Base-by-base conservation (phyloP, 2,888 invertebrate species). In the Anodontia alba region DNA sequence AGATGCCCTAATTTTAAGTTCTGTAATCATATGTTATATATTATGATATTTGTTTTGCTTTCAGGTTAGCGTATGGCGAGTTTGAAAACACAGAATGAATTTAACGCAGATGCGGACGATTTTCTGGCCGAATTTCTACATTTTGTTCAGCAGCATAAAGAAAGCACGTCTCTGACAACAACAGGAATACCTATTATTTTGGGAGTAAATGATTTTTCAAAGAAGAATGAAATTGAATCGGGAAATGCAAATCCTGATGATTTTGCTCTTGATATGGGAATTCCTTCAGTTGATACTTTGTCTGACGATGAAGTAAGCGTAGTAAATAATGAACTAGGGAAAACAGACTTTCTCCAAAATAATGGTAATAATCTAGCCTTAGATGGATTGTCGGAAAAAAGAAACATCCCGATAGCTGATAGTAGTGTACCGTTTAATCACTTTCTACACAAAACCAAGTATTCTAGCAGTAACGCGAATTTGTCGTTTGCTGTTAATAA, bases 131-230 rank as follows among this genome's bases (percentile, higher is more conserved):
- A 62, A 33, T 62, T 62, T 20, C 23, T 62, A 10, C 31, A 33
- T 33, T 33, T 62, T 62, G 62, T 33, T 62, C 62, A 62, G 3
- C 33, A 62, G 20, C 7, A 62, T 33, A 62, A 62, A 62, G 62
- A 33, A 15, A 20, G 1, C 1, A 10, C 10, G 10, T 8, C 33
- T 10, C 2, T 31, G 33, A 7, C 10, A 33, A 10, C 31, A 23
- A 54, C 17, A 2, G 2, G 8, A 26, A n/a, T 26, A 8, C 10
- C 54, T 26, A 54, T 23, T 54, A 2, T 54, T 12, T 8, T 17
- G 3, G 49, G 49, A 49, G 17, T 3, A 20, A 20, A 49, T 49
- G n/a, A 7, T 49, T 15, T 49, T 10, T 10, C 12, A 3, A 38
- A 46, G 15, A 20, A 46, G 17, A 46, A 3, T 3, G 17, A 46